Percentiles rank a stretch among this genome's conserved stretches.
These are phyloP conservation scores for Actias luna DNA, from an alignment of 2,888 invertebrate species.

Conservation along the genomic window DNA sequence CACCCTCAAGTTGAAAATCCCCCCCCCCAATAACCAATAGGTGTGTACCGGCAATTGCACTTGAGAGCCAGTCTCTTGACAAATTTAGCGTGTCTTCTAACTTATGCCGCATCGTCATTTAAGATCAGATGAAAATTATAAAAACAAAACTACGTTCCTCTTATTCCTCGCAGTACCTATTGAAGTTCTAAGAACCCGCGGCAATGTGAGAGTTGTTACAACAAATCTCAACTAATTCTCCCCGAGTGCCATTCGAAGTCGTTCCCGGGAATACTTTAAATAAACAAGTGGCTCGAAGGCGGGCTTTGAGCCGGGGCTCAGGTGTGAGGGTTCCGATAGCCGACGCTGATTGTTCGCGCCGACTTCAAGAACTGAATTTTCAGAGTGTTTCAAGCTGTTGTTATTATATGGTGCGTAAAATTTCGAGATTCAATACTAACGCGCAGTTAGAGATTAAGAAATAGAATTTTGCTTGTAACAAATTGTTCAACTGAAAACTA, in stretches of 20 bases:
- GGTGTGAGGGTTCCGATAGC: conserved; percentile 9
- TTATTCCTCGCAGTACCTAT: not conserved
- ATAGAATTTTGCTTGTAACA: not conserved
- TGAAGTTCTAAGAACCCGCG: not conserved
- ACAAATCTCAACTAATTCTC: conserved; percentile 18
- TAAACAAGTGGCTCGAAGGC: conserved; percentile 14
- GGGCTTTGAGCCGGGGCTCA: conserved; percentile 4
- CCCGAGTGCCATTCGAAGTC: conserved; percentile 14
- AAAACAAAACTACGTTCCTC: no score
- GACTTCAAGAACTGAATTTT: not conserved
- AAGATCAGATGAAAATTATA: no score
- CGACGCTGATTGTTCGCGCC: conserved; percentile 1
- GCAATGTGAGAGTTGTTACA: conserved; percentile 3
- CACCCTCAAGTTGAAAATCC: no score
- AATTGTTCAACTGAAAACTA: not conserved
- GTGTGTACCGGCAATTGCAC: no score
- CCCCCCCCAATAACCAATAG: no score
- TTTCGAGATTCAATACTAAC: not conserved
- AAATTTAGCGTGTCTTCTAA: no score
- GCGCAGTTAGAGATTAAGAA: not conserved
- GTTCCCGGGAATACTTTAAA: conserved; percentile 16
- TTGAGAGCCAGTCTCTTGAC: no score
- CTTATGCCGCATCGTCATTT: no score
- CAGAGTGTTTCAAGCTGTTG: not conserved
- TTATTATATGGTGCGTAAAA: not conserved